A percentile compares a stretch with the other conserved stretches of the same genome.
Conservation (phyloP, 2,797 vertebrate species). For the Lepilemur septentrionalis region DNA sequence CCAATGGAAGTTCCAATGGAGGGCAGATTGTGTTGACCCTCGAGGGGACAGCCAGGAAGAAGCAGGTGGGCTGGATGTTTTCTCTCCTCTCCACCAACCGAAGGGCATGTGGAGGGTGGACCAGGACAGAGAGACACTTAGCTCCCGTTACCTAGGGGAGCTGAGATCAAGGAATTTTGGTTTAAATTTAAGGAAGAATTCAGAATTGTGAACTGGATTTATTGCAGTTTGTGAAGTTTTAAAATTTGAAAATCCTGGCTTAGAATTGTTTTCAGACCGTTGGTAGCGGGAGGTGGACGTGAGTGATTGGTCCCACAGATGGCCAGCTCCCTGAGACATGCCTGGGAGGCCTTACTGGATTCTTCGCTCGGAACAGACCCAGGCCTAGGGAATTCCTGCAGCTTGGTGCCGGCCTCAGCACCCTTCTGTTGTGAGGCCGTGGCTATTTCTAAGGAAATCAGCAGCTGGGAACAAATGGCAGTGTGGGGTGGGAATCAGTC, state of each 20-base stretch:
- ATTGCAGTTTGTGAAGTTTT: background rate
- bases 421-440: background rate
- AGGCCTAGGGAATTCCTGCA: background rate
- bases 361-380: background rate
- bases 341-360: background rate
- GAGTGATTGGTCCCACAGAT: background rate
- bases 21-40: background rate
- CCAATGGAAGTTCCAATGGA: background rate
- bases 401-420: background rate
- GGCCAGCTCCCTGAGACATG: background rate
- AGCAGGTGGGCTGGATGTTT: constrained; percentile 40
- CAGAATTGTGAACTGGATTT: constrained; percentile 5
- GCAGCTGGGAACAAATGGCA: background rate
- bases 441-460: background rate
- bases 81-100: background rate
- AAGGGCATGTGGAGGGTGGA: background rate
- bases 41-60: background rate
- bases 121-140: background rate
- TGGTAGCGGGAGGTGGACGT: background rate
- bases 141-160: background rate
- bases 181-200: constrained; percentile 16
- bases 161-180: background rate
- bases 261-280: background rate
- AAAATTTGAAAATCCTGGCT: background rate
- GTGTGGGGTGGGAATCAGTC: background rate